Conservation (phyloP, 1,140 invertebrate species). For the Zaprionus camerounensis region DNA sequence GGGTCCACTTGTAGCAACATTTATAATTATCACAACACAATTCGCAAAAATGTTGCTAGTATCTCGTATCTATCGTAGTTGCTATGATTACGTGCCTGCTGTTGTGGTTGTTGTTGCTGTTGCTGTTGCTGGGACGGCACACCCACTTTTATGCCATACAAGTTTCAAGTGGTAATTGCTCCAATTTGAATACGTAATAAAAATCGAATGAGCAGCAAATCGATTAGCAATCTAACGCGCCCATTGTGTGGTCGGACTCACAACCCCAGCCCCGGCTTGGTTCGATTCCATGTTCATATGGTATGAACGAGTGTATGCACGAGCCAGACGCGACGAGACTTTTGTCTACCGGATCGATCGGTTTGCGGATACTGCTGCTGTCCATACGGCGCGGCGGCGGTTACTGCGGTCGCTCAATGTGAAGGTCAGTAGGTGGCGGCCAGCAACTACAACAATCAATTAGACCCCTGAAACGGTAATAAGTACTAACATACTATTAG, state of each 20-base stretch:
- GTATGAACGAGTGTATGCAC: slow-evolving; percentile 42
- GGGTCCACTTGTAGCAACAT: slow-evolving; percentile 56
- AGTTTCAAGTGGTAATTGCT: slow-evolving; percentile 80
- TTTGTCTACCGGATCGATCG: slow-evolving; percentile 69
- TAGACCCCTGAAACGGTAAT: slow-evolving; percentile 75
- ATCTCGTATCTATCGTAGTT: slow-evolving; percentile 14
- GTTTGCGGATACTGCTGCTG: slow-evolving; percentile 65
- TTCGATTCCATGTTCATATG: not conserved
- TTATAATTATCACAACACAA: slow-evolving; percentile 80
- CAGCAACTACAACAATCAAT: slow-evolving; percentile 76
- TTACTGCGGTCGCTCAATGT: slow-evolving; percentile 65
- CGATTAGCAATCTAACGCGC: slow-evolving; percentile 82
- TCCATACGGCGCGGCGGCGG: slow-evolving; percentile 16
- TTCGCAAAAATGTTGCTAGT: slow-evolving; percentile 61
- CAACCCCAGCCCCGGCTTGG: slow-evolving; percentile 24
- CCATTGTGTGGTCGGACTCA: slow-evolving; percentile 75
- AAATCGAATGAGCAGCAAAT: slow-evolving; percentile 81
- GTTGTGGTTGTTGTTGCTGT: not conserved
- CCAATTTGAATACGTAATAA: slow-evolving; percentile 83
- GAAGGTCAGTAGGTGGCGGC: slow-evolving; percentile 81
- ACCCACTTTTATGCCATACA: slow-evolving; percentile 77
- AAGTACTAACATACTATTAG: slow-evolving; percentile 49
- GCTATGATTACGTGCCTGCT: slow-evolving; percentile 42
- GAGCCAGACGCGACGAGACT: slow-evolving; percentile 65
- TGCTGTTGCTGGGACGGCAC: slow-evolving; percentile 46